Evolutionary conservation across 2,888 invertebrate species (phyloP).

Genomic region (Polietes domitor): DNA sequence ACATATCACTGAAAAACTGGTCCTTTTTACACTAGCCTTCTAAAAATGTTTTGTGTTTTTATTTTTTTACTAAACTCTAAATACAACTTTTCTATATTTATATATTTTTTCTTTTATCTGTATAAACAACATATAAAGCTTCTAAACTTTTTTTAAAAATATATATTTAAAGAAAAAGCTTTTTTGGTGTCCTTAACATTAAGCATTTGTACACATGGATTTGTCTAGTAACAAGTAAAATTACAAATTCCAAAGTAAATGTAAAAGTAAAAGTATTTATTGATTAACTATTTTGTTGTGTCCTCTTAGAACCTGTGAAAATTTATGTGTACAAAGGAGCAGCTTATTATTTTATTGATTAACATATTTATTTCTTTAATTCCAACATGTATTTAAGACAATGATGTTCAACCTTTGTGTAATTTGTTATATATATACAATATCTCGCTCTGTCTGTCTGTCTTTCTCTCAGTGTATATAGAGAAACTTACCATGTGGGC

Average conservation of each 20-base stretch:
- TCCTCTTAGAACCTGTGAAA: constrained; percentile 6
- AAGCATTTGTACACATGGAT: constrained; percentile 63
- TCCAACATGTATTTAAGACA: constrained; percentile 43
- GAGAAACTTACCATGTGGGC: background rate
- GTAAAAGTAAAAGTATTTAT: constrained; percentile 24
- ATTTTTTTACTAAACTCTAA: background rate
- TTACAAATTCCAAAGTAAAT: background rate
- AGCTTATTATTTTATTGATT: constrained; percentile 29
- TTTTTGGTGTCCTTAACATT: background rate
- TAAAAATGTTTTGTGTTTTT: background rate
- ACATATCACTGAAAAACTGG: background rate
- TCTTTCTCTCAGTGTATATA: too few relatives aligned
- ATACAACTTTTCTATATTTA: background rate
- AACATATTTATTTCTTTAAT: background rate
- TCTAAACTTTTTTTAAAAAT: background rate
- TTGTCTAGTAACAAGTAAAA: constrained; percentile 40
- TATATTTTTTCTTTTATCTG: background rate
- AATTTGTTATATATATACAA: background rate
- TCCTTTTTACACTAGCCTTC: background rate
- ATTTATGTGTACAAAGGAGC: constrained; percentile 63
- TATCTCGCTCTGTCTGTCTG: background rate
- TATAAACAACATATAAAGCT: background rate
- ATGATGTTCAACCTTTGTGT: constrained; percentile 57
- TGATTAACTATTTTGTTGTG: background rate
- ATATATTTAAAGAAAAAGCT: background rate